A percentile compares a stretch with the other conserved stretches of the same genome.
phyloP scores from a whole-genome alignment of 2,113 vertebrate genomes.

The Enhydra lutris region DNA sequence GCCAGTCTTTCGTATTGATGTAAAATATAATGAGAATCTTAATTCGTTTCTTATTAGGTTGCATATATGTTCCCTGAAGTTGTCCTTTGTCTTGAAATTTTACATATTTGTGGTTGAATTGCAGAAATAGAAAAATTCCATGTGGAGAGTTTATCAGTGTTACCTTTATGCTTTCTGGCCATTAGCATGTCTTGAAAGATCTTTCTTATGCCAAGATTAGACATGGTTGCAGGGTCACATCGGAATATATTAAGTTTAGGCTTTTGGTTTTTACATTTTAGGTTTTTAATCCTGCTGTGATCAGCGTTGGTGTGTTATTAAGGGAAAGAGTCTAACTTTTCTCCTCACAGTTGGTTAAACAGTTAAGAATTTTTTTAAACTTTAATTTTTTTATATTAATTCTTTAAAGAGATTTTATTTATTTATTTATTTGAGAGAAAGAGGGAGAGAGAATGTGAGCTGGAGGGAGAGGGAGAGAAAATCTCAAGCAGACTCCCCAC shows the following conservation, averaged over 20 bases:
- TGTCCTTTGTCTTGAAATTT: slow-evolving; percentile 2
- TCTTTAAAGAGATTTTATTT: background rate
- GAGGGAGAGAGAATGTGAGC: background rate
- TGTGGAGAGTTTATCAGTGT: background rate
- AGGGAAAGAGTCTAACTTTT: background rate
- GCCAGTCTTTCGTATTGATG: background rate
- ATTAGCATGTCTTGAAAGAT: background rate
- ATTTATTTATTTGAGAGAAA: background rate
- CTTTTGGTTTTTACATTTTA: background rate
- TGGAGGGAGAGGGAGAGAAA: background rate
- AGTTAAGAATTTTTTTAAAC: background rate
- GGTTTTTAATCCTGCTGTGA: background rate
- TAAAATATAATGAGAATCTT: background rate
- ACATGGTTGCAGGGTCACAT: background rate
- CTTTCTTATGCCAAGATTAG: background rate
- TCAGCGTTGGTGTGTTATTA: background rate
- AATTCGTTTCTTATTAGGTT: background rate
- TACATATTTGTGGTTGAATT: background rate
- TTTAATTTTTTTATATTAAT: background rate
- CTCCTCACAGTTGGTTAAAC: background rate
- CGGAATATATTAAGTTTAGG: background rate
- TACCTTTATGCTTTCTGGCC: background rate
- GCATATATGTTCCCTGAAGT: background rate
- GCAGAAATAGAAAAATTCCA: background rate
- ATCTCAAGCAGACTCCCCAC: background rate